Percentiles rank a stretch among this genome's conserved stretches.
phyloP scores from a whole-genome alignment of 2,797 vertebrate species.

The Catharus ustulatus region DNA sequence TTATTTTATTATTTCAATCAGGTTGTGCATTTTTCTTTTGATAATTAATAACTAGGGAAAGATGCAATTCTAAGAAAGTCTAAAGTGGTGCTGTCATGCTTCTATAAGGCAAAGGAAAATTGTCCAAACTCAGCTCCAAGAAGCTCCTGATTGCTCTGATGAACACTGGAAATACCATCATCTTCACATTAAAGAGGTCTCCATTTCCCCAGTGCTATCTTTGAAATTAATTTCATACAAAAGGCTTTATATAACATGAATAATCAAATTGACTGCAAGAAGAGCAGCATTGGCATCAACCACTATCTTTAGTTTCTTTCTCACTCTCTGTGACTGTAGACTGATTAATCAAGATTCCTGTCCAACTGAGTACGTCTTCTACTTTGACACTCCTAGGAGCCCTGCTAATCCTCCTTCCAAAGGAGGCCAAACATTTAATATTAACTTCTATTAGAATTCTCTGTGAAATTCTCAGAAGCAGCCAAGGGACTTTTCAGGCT shows the following conservation, averaged over 20 bases:
- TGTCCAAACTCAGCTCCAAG: neutral
- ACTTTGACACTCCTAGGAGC: conserved; percentile 6
- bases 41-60: conserved; percentile 3
- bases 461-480: conserved; percentile 36
- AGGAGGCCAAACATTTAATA: conserved; percentile 4
- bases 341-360: neutral
- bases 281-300: neutral
- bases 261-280: neutral
- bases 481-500: conserved; percentile 41
- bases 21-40: neutral
- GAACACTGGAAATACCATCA: neutral
- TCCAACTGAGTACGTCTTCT: neutral
- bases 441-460: conserved; percentile 28
- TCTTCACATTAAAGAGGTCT: neutral
- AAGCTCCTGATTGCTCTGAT: neutral
- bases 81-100: neutral
- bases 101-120: neutral
- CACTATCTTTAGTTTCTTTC: conserved; percentile 31
- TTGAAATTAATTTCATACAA: neutral
- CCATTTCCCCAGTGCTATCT: neutral
- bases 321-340: neutral
- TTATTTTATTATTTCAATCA: conserved; percentile 4
- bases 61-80: neutral
- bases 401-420: conserved; percentile 42
- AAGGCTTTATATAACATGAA: neutral